phyloP scores from a whole-genome alignment of 2,797 vertebrate genomes.

The Anguilla pacifica region DNA sequence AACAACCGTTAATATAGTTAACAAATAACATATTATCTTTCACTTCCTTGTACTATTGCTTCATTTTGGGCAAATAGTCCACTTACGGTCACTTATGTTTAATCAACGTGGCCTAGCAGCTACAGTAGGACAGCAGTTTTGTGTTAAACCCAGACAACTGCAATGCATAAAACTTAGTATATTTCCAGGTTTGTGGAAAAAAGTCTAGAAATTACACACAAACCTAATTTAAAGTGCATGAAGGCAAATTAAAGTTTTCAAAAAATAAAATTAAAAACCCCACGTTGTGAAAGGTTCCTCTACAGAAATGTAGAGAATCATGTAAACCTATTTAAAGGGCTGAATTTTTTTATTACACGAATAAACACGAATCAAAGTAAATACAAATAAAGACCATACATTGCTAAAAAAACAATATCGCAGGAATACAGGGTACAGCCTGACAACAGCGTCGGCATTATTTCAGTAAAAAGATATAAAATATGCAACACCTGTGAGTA shows the following conservation, averaged over 20 bases:
- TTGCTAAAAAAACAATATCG: background rate
- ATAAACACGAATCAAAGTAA: too few species aligned
- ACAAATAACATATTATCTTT: background rate
- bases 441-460: background rate
- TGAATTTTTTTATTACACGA: background rate
- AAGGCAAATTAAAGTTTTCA: background rate
- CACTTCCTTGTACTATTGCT: constrained; percentile 2
- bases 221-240: background rate
- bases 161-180: background rate
- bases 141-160: too few species aligned
- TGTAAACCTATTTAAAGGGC: background rate
- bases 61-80: background rate
- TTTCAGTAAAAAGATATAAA: background rate
- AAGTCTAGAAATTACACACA: background rate
- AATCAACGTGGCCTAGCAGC: too few species aligned
- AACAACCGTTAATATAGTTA: background rate
- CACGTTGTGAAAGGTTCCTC: too few species aligned
- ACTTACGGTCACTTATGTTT: background rate
- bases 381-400: background rate
- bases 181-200: background rate
- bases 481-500: background rate
- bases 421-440: background rate
- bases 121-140: too few species aligned
- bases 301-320: background rate
- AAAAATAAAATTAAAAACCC: too few species aligned